Base-by-base conservation (phyloP, 1,140 invertebrate species). In the Pseudomyrmex concolor region DNA sequence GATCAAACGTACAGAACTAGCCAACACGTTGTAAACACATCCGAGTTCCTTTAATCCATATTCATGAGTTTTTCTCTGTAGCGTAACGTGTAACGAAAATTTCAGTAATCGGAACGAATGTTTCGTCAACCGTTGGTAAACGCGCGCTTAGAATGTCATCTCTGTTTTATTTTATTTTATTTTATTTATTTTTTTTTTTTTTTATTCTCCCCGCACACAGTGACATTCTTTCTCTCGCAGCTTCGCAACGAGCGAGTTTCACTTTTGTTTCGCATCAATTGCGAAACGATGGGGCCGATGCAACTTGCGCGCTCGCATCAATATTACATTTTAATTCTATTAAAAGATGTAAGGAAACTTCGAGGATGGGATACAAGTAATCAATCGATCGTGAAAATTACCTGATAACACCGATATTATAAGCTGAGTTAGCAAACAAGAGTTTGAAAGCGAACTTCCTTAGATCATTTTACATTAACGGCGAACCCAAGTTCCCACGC, bases 331-430 rank as follows among this genome's bases (percentile, higher is more conserved):
- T 70, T 80, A 60, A 80, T 80, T 60, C 22, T 15, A 59, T 80
- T 50, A 80, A 19, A 19, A 9, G 25, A 17, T 19, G n/a, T 25
- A 71, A 34, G 34, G 34, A 34, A 71, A 80, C 54, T 80, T 80
- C 50, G 34, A 80, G 70, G 57, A 80, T 48, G 43, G n/a, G 54
- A 70, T 71, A 43, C 76, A 19, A 59, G 66, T 80, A 43, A 71
- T 80, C 66, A 80, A 71, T 80, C 66, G 76, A 80, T 77, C 63
- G 74, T 51, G 66, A 80, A 45, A 78, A 78, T 78, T 78, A 19
- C 43, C 64, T 68, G 19, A 71, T 80, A 80, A 71, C 66, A 59
- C 48, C 64, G 43, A 78, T 70, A 54, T 70, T 80, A 80, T 50
- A 66, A 80, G 66, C 5, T 59, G 48, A 70, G 54, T 80, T 78